Base-by-base conservation (phyloP, 2,797 vertebrate species). In the Malurus splendens region DNA sequence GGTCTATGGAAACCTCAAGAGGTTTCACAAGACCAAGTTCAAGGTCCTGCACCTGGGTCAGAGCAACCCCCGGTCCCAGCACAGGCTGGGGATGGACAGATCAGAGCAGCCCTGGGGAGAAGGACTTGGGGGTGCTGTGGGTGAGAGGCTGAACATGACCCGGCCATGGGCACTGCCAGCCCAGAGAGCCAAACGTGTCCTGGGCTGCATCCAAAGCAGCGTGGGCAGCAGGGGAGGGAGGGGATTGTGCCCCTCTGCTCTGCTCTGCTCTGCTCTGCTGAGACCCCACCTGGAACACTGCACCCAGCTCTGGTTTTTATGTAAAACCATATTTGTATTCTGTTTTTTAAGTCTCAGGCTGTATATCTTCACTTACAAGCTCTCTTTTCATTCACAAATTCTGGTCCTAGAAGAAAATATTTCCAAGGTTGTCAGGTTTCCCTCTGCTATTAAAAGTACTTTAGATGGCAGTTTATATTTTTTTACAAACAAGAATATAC, bases 51-150 rank as follows among this genome's bases (percentile, higher is more conserved):
- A 27, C 7, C 11, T 27, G 6, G 4, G 6, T 14, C 2, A 1
- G 30, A 3, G 7, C 4, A 47, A n/a, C 0, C 14, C 2, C 7
- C 0, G 0, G 4, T 12, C 30, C 1, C 19, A 45, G 0, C 2
- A 4, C 4, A 33, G 18, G 20, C 11, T 68, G 24, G 9, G 20
- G 4, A 20, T 47, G 32, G 39, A 4, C 5, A 52, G 32, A 20
- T 4, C 0, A 75, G 24, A 33, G 10, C 13, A 67, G 30, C 30
- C 33, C 39, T 59, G 24, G 0, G 1, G 2, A 54, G 41, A 33
- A 32, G 41, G 24, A 2, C 2, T 20, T 25, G 20, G 10, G 9
- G 42, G 3, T 47, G 24, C 41, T 71, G 66, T 28, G 48, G 14
- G 1, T 55, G 50, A 55, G 41, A 62, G 57, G 42, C 30, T 71